Conservation (phyloP, 2,797 vertebrate genomes). For the Acridotheres tristis region DNA sequence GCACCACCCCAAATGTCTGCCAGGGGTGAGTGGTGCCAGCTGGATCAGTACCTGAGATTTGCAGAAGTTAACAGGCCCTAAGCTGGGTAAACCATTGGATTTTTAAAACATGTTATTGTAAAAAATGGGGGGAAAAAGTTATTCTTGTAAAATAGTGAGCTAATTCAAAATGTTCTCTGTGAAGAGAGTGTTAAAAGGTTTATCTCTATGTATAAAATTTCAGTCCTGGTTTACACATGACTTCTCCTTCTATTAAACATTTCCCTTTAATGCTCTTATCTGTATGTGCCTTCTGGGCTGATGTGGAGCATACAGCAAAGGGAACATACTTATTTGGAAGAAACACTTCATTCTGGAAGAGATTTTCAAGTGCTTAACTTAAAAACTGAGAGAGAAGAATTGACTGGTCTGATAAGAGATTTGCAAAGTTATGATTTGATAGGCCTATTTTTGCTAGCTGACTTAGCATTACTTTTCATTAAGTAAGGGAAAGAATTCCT, state of each 20-base stretch:
- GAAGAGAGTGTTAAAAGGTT: constrained; percentile 38
- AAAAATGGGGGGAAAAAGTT: rapidly evolving
- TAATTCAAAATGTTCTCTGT: not conserved
- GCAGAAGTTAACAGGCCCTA: not conserved
- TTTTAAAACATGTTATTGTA: not conserved
- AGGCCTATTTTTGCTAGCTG: constrained; percentile 31
- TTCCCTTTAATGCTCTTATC: constrained; percentile 73
- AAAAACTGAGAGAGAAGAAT: constrained; percentile 45
- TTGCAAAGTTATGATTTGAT: constrained; percentile 23
- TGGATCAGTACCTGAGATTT: not conserved
- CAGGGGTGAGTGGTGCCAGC: not conserved
- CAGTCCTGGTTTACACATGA: constrained; percentile 51
- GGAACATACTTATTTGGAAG: constrained; percentile 55
- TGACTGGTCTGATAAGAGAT: constrained; percentile 34
- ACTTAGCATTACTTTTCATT: constrained; percentile 8
- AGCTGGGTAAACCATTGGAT: not conserved
- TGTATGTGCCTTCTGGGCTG: constrained; percentile 70
- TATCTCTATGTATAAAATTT: constrained; percentile 37
- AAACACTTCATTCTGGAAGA: constrained; percentile 49
- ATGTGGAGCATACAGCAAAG: constrained; percentile 21
- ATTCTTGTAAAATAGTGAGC: constrained; percentile 13
- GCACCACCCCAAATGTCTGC: rapidly evolving
- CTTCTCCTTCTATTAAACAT: constrained; percentile 49
- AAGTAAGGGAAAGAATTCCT: not conserved
- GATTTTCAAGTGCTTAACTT: constrained; percentile 66